Percentiles rank a stretch among this genome's conserved stretches.
These are phyloP conservation scores for Pomatorhinus ruficollis DNA, from an alignment of 2,113 vertebrate species.

Conservation along the genomic window DNA sequence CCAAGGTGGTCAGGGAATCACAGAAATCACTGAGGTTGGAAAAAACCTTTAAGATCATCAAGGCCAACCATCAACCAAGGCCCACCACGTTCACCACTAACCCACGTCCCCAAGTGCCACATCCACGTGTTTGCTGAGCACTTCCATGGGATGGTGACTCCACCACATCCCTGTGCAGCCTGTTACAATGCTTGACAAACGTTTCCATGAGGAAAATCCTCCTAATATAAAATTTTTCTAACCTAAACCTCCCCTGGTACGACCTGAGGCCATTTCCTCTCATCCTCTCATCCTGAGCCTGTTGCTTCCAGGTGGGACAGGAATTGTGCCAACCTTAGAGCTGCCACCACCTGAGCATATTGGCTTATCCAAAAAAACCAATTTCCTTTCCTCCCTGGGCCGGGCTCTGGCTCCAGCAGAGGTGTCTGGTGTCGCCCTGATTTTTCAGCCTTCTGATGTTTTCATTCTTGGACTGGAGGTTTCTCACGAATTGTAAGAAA, in stretches of 20 bases:
- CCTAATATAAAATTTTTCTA: neutral
- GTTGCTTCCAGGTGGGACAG: neutral
- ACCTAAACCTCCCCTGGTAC: neutral
- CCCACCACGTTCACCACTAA: accelerated
- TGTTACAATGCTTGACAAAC: neutral
- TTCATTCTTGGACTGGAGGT: too few relatives aligned
- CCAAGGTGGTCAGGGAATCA: neutral
- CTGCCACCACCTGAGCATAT: neutral
- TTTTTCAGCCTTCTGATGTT: too few relatives aligned
- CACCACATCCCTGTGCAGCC: neutral
- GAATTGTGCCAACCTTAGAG: neutral
- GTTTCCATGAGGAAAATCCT: neutral
- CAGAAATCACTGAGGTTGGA: neutral
- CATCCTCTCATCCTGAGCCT: neutral
- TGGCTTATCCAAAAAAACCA: neutral
- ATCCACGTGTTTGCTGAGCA: neutral
- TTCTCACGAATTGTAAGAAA: too few relatives aligned
- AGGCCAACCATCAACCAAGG: neutral
- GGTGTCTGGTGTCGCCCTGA: neutral
- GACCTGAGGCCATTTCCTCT: neutral
- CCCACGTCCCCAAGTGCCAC: neutral
- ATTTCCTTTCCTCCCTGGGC: neutral
- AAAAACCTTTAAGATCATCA: neutral
- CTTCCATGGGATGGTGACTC: neutral
- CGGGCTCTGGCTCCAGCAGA: accelerated